Evolutionary conservation across 2,113 vertebrate genomes (phyloP), one percentile per base, ranked within the genome.

Genomic region (Asarcornis scutulata): DNA sequence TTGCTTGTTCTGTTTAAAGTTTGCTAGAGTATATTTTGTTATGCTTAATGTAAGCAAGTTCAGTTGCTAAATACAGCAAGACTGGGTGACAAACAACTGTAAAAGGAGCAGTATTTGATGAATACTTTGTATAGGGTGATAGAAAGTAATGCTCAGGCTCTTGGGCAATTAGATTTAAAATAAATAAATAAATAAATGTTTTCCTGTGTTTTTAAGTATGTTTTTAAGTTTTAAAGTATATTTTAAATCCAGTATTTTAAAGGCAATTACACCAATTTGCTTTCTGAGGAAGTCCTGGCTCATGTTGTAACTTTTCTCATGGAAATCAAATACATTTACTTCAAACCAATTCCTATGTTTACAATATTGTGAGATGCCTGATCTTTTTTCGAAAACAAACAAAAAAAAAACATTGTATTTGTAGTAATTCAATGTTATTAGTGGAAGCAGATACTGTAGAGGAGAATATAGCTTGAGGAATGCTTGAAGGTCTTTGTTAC

Each of bases 11-110:
- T 40, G 2, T 68, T 63, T 38, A 36, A 87, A 72, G 36, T n/a
- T 14, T 66, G 8, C 26, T 29, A 34, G 42, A n/a, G 4, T 32
- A 4, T 53, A 8, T 40, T 88, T 56, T 77, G 15, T 77, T 62
- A 13, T 6, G 4, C 15, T 56, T 56, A 1, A 4, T 42, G 10
- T 55, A 16, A 82, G 8, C 13, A 46, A 74, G 31, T 50, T 86
- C n/a, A 50, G 0, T 77, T 2, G 1, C n/a, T 2, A 1, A 2
- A 32, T 40, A 31, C 26, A 74, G 38, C 6, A 76, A 26, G 16
- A 55, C 10, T 29, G 17, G 2, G 29, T 72, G 25, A 16, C 46
- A 71, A 11, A 36, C 31, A 56, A 1, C 16, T 83, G 11, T 7
- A 58, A 83, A 88, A 80, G 10, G n/a, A 90, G 9, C 23, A 66